Evolutionary conservation across 2,797 vertebrate genomes (phyloP).

Genomic region (Acipenser oxyrinchus): DNA sequence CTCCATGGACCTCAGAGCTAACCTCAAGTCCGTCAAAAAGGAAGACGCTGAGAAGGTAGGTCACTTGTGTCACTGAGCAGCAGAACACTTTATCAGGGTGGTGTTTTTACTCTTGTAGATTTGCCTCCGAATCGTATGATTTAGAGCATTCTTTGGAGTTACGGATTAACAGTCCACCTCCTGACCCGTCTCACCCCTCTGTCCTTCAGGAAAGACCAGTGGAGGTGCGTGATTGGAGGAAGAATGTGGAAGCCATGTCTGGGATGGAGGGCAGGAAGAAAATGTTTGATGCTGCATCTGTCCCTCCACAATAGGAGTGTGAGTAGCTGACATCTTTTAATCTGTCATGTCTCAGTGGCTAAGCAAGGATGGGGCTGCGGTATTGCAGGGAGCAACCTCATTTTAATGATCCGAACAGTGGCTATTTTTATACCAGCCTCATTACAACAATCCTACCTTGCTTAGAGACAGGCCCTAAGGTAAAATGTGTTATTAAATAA

Average conservation of each 20-base stretch:
- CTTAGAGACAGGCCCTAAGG: no score
- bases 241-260: slow-evolving; percentile 94
- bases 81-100: no score
- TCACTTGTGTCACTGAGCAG: no score
- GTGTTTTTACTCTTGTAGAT: no score
- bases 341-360: no score
- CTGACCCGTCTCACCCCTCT: not conserved
- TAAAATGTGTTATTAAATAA: no score
- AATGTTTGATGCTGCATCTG: slow-evolving; percentile 91
- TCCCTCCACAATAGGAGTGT: slow-evolving; percentile 70
- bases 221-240: slow-evolving; percentile 92
- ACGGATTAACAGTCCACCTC: not conserved
- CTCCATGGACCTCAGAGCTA: slow-evolving; percentile 89
- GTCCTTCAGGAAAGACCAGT: slow-evolving; percentile 73
- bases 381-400: no score
- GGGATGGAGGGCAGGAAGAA: slow-evolving; percentile 96
- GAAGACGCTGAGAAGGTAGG: slow-evolving; percentile 92
- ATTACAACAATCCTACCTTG: no score
- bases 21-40: slow-evolving; percentile 96
- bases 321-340: slow-evolving; percentile 3
- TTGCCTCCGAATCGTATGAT: no score
- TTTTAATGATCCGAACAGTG: no score
- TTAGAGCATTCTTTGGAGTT: not conserved
- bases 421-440: no score
- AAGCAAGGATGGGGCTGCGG: no score